Evolutionary conservation across 2,888 invertebrate species (phyloP).

Genomic region (Aethes cnicana): DNA sequence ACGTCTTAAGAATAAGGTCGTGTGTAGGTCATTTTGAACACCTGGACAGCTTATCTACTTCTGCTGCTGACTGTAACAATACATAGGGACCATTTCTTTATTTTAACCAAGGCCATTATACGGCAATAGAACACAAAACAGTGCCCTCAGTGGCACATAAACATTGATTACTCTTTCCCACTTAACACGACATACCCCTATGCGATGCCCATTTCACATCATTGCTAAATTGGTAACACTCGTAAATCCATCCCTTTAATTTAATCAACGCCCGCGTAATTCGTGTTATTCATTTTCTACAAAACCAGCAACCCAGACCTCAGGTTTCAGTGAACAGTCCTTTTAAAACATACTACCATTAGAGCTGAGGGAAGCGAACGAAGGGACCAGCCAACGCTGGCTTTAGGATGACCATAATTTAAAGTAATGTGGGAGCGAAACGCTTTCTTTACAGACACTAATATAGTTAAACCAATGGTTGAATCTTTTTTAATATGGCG

Average conservation of each 20-base stretch:
- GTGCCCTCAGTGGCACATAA: slow-evolving; percentile 8
- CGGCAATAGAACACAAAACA: slow-evolving; percentile 10
- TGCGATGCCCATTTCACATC: slow-evolving; percentile 69
- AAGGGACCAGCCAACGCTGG: slow-evolving; percentile 42
- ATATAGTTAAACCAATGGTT: slow-evolving; percentile 46
- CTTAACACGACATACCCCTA: slow-evolving; percentile 64
- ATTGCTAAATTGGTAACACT: slow-evolving; percentile 74
- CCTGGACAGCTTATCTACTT: too few species aligned
- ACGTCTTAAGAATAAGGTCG: too few species aligned
- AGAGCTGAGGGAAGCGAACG: background rate
- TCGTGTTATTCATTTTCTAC: slow-evolving; percentile 50
- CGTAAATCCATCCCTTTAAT: slow-evolving; percentile 79
- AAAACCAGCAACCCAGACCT: slow-evolving; percentile 52
- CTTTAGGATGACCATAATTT: slow-evolving; percentile 58
- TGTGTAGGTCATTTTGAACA: too few species aligned
- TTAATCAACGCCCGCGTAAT: slow-evolving; percentile 76
- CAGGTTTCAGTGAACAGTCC: slow-evolving; percentile 41
- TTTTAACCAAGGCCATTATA: slow-evolving; percentile 14
- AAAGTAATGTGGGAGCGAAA: slow-evolving; percentile 64
- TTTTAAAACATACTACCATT: slow-evolving; percentile 32
- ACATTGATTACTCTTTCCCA: slow-evolving; percentile 46
- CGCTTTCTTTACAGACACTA: slow-evolving; percentile 49
- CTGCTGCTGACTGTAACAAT: too few species aligned
- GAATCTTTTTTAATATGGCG: slow-evolving; percentile 48
- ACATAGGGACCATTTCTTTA: too few species aligned